These are phyloP conservation scores for Drosophila carrolli DNA, from an alignment of 1,140 invertebrate species.

Conservation along the genomic window DNA sequence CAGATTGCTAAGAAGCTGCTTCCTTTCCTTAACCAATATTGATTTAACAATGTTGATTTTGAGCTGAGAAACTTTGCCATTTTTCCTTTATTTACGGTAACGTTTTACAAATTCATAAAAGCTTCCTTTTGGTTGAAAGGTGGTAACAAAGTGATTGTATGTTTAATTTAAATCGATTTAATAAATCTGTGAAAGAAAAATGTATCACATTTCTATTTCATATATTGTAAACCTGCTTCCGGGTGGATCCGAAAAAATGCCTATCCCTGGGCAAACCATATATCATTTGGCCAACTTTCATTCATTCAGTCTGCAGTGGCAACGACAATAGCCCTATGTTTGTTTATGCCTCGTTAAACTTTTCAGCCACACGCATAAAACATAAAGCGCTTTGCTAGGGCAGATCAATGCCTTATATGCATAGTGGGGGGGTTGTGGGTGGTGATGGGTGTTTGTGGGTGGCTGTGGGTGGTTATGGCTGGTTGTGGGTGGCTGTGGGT, in stretches of 20 bases:
- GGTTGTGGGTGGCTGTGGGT: not conserved
- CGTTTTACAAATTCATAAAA: not conserved
- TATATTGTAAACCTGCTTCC: slow-evolving; percentile 14
- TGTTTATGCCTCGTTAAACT: slow-evolving; percentile 81
- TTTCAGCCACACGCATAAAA: slow-evolving; percentile 68
- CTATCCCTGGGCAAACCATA: slow-evolving; percentile 14
- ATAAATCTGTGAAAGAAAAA: slow-evolving; percentile 19
- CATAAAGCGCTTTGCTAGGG: slow-evolving; percentile 62
- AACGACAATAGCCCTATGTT: slow-evolving; percentile 72
- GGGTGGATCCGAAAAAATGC: slow-evolving; percentile 12
- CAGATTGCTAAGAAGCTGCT: not conserved
- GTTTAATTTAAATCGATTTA: slow-evolving; percentile 20
- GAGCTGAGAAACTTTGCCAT: not conserved
- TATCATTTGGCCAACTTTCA: slow-evolving; percentile 47
- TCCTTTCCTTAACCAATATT: not conserved
- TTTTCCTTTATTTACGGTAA: not conserved
- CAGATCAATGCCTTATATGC: slow-evolving; percentile 69
- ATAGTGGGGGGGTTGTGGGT: slow-evolving; percentile 10
- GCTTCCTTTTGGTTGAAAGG: not conserved
- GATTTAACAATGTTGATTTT: not conserved
- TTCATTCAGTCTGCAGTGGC: slow-evolving; percentile 49
- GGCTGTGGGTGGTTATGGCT: not conserved
- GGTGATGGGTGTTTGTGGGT: not conserved
- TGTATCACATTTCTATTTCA: not conserved
- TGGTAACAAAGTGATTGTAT: not conserved